Conservation (phyloP, 2,797 vertebrate species). For the Pelodytes ibericus region DNA sequence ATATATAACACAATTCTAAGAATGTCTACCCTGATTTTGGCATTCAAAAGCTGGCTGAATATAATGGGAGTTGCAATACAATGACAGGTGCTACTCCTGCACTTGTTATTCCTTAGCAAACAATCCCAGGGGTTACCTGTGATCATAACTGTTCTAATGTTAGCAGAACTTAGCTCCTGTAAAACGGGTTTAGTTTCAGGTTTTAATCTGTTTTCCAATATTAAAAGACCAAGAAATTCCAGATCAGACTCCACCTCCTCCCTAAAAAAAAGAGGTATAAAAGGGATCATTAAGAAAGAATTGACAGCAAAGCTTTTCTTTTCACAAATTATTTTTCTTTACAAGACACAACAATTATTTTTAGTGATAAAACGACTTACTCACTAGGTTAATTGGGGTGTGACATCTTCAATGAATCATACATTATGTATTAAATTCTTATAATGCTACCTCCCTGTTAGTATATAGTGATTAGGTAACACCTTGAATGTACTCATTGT, state of each 20-base stretch:
- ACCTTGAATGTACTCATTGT: too few relatives aligned
- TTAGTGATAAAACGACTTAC: background rate
- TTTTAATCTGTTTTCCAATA: conserved; percentile 77
- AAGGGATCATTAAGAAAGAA: background rate
- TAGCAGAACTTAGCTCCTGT: conserved; percentile 72
- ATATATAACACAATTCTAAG: too few relatives aligned
- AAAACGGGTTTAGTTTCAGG: conserved; percentile 70
- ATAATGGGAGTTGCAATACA: too few relatives aligned
- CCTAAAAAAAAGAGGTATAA: conserved; percentile 55
- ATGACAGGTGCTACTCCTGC: too few relatives aligned
- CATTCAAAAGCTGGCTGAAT: too few relatives aligned
- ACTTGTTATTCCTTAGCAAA: too few relatives aligned
- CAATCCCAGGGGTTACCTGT: conserved; percentile 74
- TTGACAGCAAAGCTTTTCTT: background rate
- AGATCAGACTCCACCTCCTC: conserved; percentile 71
- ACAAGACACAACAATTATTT: background rate
- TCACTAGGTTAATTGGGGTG: background rate
- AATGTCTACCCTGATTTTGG: too few relatives aligned
- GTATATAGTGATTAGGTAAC: background rate
- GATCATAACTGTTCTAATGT: conserved; percentile 75
- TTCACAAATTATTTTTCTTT: background rate
- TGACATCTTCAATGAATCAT: background rate
- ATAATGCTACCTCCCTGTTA: background rate
- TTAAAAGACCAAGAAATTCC: conserved; percentile 74
- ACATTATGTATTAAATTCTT: background rate